Evolutionary conservation across 2,797 vertebrate genomes (phyloP), one percentile per base, ranked within the genome.

Genomic region (Mycteria americana): DNA sequence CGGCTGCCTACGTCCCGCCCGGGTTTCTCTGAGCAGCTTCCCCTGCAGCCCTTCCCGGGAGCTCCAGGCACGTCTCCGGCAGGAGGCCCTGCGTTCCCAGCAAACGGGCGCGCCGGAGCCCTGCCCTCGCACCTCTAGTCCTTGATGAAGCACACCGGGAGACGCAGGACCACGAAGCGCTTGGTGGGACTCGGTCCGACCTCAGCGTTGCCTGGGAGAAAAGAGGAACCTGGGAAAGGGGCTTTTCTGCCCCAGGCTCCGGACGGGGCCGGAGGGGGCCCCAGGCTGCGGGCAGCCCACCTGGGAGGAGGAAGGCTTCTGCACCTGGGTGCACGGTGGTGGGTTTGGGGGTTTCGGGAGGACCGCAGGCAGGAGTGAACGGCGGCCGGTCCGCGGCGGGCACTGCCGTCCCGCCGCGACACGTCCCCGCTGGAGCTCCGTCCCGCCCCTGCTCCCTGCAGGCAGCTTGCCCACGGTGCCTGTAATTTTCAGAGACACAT

Each of bases 371-470:
- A 50, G 53, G 59, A 45, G 24, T 5, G 45, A 43, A 6, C 6
- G 3, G 11, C 25, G 16, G 4, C 18, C 1, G 17, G 21, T 6
- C 59, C 15, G 0, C 2, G n/a, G 2, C 0, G 5, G 18, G n/a
- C 25, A 7, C 39, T 53, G 77, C 39, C 0, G 1, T 24, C 64
- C 64, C 6, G 53, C 31, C 28, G 48, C 43, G 31, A 2, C 39
- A 11, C 1, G 0, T 41, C 46, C n/a, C 41, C 5, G 0, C 12
- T 4, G 1, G 39, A 27, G 24, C 11, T 13, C 0, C 0, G 18
- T 31, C 41, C 39, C 6, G 7, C 17, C 35, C 13, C 85, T 43
- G 76, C 48, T 78, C n/a, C 30, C 48, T 3, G 37, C 35, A 9
- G 54, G 60, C 56, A 51, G 43, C 57, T 39, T 8, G 23, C 15